A percentile compares a stretch with the other conserved stretches of the same genome.
phyloP scores from a whole-genome alignment of 2,888 invertebrate species.

The Orthonychiurus folsomi region DNA sequence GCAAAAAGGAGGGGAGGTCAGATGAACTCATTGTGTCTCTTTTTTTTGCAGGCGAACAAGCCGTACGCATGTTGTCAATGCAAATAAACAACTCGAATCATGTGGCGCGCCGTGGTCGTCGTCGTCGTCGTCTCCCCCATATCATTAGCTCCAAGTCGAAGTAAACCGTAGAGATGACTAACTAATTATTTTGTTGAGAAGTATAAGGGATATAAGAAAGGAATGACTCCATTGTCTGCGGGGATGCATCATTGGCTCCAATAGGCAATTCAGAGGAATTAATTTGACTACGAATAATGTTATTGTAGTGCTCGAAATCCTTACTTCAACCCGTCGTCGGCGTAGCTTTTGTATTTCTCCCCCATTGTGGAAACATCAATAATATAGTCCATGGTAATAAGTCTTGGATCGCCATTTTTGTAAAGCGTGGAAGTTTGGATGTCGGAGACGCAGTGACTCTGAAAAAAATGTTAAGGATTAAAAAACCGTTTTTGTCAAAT shows the following conservation, averaged over 20 bases:
- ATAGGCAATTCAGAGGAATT: not conserved
- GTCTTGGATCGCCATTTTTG: constrained; percentile 62
- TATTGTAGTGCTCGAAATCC: not conserved
- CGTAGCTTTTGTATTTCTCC: not conserved
- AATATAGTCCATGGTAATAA: constrained; percentile 73
- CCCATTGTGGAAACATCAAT: constrained; percentile 48
- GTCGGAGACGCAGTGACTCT: constrained; percentile 72
- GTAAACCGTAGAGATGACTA: not conserved
- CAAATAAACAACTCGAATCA: not conserved
- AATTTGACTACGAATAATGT: not conserved
- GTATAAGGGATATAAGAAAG: not conserved
- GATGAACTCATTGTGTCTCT: not conserved
- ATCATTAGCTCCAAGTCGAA: too few species aligned
- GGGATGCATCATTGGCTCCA: too few species aligned
- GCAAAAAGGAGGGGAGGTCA: not conserved
- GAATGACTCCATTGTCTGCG: too few species aligned
- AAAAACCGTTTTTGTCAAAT: too few species aligned
- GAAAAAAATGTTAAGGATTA: constrained; percentile 30
- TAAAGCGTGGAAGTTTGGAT: constrained; percentile 77
- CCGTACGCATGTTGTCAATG: not conserved
- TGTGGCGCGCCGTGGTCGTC: not conserved
- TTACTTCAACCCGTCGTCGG: not conserved
- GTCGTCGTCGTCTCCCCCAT: too few species aligned
- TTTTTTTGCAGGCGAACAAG: not conserved
- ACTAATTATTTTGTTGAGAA: not conserved